Evolutionary conservation across 1,140 invertebrate species (phyloP).

Genomic region (Lepidurus apus): DNA sequence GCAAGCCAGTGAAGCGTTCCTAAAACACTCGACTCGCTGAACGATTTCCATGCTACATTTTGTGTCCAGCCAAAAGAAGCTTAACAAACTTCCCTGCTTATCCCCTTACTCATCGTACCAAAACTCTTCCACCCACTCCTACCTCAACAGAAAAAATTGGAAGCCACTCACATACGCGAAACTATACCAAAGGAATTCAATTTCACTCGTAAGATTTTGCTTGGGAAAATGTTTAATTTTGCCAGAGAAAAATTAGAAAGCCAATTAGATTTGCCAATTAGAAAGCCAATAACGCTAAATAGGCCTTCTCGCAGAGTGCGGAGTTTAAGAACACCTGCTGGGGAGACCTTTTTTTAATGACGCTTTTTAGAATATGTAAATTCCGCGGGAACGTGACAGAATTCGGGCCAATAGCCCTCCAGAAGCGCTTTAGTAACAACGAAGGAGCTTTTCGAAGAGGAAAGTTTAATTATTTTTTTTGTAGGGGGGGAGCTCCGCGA

Average conservation of each 20-base stretch:
- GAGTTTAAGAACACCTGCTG: background rate
- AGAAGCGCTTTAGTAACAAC: too few relatives aligned
- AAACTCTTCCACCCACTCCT: too few relatives aligned
- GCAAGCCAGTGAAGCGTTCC: background rate
- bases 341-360: background rate
- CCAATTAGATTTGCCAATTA: conserved; percentile 3
- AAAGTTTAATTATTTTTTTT: background rate
- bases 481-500: background rate
- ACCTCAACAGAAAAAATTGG: background rate
- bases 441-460: too few relatives aligned
- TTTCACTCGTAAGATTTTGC: background rate
- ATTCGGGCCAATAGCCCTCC: background rate
- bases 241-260: background rate
- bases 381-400: background rate
- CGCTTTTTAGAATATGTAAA: background rate
- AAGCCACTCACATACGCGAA: background rate
- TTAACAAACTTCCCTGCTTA: background rate
- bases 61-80: background rate
- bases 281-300: background rate
- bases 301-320: background rate
- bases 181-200: background rate
- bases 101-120: too few relatives aligned
- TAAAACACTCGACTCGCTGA: background rate
- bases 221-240: background rate
- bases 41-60: background rate